Evolutionary conservation across 2,888 invertebrate genomes (phyloP), one percentile per base, ranked within the genome.

Genomic region (Scaptomyza cyrtandrae): DNA sequence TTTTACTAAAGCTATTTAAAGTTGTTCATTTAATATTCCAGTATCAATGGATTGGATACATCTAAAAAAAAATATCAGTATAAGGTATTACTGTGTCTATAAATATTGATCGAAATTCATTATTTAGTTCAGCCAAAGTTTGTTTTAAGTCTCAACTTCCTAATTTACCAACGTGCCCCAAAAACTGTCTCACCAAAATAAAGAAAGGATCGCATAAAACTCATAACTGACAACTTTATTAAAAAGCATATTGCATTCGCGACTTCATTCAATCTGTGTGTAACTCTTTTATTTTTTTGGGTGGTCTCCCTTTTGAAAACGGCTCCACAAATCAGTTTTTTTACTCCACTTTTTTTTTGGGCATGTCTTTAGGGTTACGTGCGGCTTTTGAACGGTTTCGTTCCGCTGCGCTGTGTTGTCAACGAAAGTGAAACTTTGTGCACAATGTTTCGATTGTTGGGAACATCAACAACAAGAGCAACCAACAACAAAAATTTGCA

Each of bases 141-240:
- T 33, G 33, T 10, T 33, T 6, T 6, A n/a, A 6, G n/a, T 7
- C n/a, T n/a, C 6, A 37, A 37, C n/a, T n/a, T n/a, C 7, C 6
- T n/a, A 37, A 33, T 33, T 33, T 2, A 33, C 33, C 3, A 33
- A 37, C 6, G 37, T n/a, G 6, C 6, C 6, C 6, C n/a, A 6
- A 37, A 37, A n/a, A 37, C n/a, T 37, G 37, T 37, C n/a, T 6
- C 6, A n/a, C n/a, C 9, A 31, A 43, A 55, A 11, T 14, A 41
- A 41, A 39, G 39, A 39, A 39, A 49, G 65, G 14, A 13, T 35
- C 29, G 14, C 33, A 6, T 10, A 16, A 9, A 9, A 19, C 11
- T 24, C 19, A 33, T 39, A 56, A 67, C 81, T 76, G 86, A 83
- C 85, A 88, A 81, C 88, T 88, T 88, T 78, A 88, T 88, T 80